Base-by-base conservation (phyloP, 2,888 invertebrate genomes). In the Athripsodes cinereus region DNA sequence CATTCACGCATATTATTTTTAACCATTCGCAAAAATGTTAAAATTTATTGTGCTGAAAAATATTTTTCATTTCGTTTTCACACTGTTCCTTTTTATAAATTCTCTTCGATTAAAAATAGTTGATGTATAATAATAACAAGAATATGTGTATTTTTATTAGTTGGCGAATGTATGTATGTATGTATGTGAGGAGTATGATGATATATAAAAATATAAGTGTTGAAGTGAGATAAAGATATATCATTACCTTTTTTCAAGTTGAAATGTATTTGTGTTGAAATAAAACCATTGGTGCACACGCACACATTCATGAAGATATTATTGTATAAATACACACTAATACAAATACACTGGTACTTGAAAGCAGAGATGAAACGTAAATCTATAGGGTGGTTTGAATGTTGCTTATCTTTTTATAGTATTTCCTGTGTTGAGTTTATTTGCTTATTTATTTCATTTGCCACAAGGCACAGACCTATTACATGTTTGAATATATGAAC, bases 301-400 rank as follows among this genome's bases (percentile, higher is more conserved):
- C 13, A 8, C 8, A 40, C 5, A 40, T 16, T 2, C 13, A 40
- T 13, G 16, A 8, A 40, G 40, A 40, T n/a, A 16, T n/a, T n/a
- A n/a, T n/a, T 40, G 40, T n/a, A 40, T 40, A 40, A 13, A 35
- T 50, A 50, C 49, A 49, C 47, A 8, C 50, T 49, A 22, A 51
- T 35, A 35, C 35, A 40, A 21, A 34, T 26, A n/a, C 50, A 55
- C 34, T 26, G 34, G 22, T 40, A 56, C 56, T 16, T 19, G 22
- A 21, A 20, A 10, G 10, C 48, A 21, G 20, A 21, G 20, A 21
- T 20, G 48, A 20, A 51, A 51, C 54, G 57, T 57, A 53, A 40
- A 50, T 40, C 16, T 40, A 50, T 46, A 54, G 58, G n/a, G 50
- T 26, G 50, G 26, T 22, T n/a, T 6, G 3, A 50, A 50, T 6